Base-by-base conservation (phyloP, 2,797 vertebrate genomes). In the Myotis daubentonii region DNA sequence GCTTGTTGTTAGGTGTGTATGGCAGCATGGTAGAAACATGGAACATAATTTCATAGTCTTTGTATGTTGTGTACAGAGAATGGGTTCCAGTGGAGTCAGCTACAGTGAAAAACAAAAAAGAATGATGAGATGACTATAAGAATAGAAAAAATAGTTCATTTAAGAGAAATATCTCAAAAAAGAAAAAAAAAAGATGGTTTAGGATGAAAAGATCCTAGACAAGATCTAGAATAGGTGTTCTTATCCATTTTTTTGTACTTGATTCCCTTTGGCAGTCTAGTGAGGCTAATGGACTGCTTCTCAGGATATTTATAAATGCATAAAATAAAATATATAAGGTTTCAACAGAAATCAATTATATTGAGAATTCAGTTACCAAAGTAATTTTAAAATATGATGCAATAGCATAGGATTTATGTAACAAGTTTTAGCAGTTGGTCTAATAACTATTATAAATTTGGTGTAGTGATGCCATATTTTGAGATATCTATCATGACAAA, bases 21-120 rank as follows among this genome's bases (percentile, higher is more conserved):
- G 99, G 99, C 96, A 99, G 98, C 98, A 99, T 98, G 75, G 99
- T 99, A 15, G 99, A 99, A 95, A 99, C 99, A 0, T 99, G 99
- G 98, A 99, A 99, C 99, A 99, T 99, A 93, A 99, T 99, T 98
- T 99, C 99, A 95, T 99, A 99, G 98, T 99, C 99, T 97, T 99
- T 99, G 97, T 99, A 99, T 1, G 99, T 98, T 38, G 99, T 99
- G 96, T 99, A 99, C 5, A 99, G 98, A 96, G 99, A 99, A 97
- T 99, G 99, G 83, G 99, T 99, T 94, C 99, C 99, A 0, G 99
- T 99, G 94, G 99, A 99, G 98, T 99, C 99, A 97, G 99, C 99
- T 99, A 98, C 38, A 98, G 97, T 96, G 65, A 84, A 90, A 97
- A 95, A 96, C 25, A 78, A 36, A 12, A 89, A 2, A 19, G 4